Evolutionary conservation across 2,888 invertebrate species (phyloP), one percentile per base, ranked within the genome.

Genomic region (Drosophila birchii): DNA sequence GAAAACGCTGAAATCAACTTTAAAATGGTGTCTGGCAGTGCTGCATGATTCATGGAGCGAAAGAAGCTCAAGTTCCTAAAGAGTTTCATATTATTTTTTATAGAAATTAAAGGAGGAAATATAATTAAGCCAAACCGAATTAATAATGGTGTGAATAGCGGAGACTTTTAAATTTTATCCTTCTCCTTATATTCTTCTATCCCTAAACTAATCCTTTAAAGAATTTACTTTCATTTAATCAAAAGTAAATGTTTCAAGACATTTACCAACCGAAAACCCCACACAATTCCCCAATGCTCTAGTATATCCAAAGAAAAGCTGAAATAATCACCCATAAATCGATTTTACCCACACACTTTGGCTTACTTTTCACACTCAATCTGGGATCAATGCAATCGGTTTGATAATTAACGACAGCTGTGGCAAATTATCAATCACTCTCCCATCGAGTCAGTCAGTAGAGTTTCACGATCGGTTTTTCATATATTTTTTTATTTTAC

Each of bases 321-420:
- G 0, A 2, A 38, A 26, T 26, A 54, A 38, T 36, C 58, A 38
- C 11, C 7, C 58, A 8, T 58, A 11, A 60, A 54, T 34, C 41
- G 23, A n/a, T n/a, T 5, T 61, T 41, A 41, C 54, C 41, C 54
- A 55, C 55, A 23, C 36, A 43, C 34, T 39, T 49, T 49, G 63
- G 43, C 26, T 39, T 43, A 29, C 36, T 66, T 66, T 66, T 66
- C 64, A 66, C 64, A 61, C 64, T 59, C 34, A 55, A 55, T 43
- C 55, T 41, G 36, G 23, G 47, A 63, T 58, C 58, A 23, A n/a
- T 49, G 49, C 63, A 59, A 64, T 36, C 63, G 64, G 39, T 39
- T 55, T 39, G 45, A 49, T 38, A 64, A 68, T 68, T 64, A 68
- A 41, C 68, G 49, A 68, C 55, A 49, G 66, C 68, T 68, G 68